Percentiles rank a stretch among this genome's conserved stretches.
phyloP scores from a whole-genome alignment of 1,140 invertebrate species.

The Drosophila arawakana region DNA sequence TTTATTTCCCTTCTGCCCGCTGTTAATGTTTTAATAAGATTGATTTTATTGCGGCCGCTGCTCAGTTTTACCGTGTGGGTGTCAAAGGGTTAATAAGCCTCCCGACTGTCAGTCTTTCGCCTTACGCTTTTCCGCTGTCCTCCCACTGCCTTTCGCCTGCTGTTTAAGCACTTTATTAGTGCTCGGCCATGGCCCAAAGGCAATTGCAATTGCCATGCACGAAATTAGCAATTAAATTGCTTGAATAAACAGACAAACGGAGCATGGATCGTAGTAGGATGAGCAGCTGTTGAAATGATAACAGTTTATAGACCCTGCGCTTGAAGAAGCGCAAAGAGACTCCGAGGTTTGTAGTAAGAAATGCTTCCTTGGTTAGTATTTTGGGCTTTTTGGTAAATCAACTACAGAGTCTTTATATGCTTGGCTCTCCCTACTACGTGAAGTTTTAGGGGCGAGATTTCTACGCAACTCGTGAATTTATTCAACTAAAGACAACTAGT shows the following conservation, averaged over 20 bases:
- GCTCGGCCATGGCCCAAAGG: conserved; percentile 3
- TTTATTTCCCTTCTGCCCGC: conserved; percentile 70
- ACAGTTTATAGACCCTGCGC: too few relatives aligned
- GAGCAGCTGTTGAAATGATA: neutral
- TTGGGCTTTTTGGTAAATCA: too few relatives aligned
- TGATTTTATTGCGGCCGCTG: conserved; percentile 76
- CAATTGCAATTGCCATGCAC: conserved; percentile 32
- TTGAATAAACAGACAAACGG: conserved; percentile 43
- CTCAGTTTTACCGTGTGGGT: conserved; percentile 31
- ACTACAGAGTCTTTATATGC: too few relatives aligned
- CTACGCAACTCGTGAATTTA: neutral
- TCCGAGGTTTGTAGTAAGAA: too few relatives aligned
- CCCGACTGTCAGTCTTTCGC: neutral
- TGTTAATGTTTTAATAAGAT: conserved; percentile 84
- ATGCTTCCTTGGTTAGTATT: too few relatives aligned
- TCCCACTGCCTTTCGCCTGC: conserved; percentile 42
- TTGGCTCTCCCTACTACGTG: neutral
- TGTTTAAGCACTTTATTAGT: conserved; percentile 73
- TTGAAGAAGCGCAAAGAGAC: too few relatives aligned
- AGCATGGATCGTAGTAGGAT: neutral
- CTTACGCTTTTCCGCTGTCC: too few relatives aligned
- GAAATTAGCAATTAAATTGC: conserved; percentile 51
- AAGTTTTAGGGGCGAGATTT: neutral
- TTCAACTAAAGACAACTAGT: conserved; percentile 1
- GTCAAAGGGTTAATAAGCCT: neutral